These are phyloP conservation scores for Penaeus japonicus DNA, from an alignment of 1,140 invertebrate genomes.

Conservation along the genomic window DNA sequence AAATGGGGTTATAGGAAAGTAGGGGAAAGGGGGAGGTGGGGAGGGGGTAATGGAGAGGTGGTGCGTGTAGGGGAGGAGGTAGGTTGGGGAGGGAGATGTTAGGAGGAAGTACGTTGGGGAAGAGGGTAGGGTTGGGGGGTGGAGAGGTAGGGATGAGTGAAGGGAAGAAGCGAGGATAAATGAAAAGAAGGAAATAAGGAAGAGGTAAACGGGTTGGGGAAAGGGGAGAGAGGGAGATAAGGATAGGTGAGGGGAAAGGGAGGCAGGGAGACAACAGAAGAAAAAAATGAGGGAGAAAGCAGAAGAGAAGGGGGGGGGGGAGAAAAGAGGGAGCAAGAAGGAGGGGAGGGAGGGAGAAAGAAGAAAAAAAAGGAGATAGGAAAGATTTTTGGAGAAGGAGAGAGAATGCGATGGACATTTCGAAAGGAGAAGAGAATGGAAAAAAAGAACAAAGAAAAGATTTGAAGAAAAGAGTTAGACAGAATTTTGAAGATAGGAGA, in stretches of 20 bases:
- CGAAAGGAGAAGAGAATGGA: no score
- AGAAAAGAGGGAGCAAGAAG: background rate
- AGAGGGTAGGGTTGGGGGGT: background rate
- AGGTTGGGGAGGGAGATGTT: background rate
- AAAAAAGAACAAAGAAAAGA: no score
- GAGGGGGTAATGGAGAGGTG: no score
- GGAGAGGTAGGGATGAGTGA: background rate
- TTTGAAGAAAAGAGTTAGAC: no score
- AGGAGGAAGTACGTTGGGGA: no score
- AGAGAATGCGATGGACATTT: no score
- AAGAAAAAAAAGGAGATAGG: no score
- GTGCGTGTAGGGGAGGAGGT: background rate
- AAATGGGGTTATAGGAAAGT: background rate
- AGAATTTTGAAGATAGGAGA: no score
- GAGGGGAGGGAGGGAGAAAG: background rate
- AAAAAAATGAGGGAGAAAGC: no score
- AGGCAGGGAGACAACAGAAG: background rate
- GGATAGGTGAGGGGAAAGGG: background rate
- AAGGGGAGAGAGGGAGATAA: background rate
- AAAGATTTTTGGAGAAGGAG: no score
- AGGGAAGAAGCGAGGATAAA: background rate
- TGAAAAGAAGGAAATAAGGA: background rate
- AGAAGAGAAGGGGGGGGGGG: background rate
- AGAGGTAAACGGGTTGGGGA: no score
- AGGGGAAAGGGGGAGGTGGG: background rate